phyloP scores from a whole-genome alignment of 30 jellyfish, hydroid and myxozoan genomes.

The Phacellophora camtschatica region DNA sequence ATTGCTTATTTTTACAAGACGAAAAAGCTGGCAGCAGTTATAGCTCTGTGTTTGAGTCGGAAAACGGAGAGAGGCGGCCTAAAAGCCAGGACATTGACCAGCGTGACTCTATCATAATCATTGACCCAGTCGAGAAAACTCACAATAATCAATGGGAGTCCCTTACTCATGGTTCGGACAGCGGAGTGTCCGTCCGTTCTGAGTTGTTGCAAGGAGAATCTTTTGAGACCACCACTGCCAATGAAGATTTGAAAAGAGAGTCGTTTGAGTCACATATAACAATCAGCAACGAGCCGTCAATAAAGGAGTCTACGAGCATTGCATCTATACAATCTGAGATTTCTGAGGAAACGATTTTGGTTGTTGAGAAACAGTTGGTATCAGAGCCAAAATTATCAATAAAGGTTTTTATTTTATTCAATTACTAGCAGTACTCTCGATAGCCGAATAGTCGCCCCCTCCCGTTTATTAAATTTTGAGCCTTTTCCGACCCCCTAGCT shows the following conservation, averaged over 20 bases:
- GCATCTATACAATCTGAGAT: too few species aligned
- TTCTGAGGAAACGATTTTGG: too few species aligned
- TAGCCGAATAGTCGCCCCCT: background rate
- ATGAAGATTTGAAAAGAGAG: background rate
- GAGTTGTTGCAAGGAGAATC: slow-evolving; percentile 38
- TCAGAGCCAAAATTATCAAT: too few species aligned
- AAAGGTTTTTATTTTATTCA: too few species aligned
- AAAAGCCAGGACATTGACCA: background rate
- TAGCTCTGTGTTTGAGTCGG: slow-evolving; percentile 60
- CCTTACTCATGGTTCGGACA: slow-evolving; percentile 47
- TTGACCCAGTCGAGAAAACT: background rate
- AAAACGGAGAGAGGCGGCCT: slow-evolving; percentile 10
- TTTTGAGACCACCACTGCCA: slow-evolving; percentile 17
- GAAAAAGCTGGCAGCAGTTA: slow-evolving; percentile 52
- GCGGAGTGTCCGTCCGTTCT: slow-evolving; percentile 51
- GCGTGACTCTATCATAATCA: background rate
- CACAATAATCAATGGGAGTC: slow-evolving; percentile 8
- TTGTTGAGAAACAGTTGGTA: too few species aligned
- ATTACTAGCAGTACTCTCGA: background rate
- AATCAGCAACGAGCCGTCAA: too few species aligned
- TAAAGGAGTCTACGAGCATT: too few species aligned
- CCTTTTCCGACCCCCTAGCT: background rate
- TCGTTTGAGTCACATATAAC: too few species aligned
- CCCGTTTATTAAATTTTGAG: background rate
- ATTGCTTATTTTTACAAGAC: slow-evolving; percentile 17